phyloP scores from a whole-genome alignment of 2,888 invertebrate genomes.

The Quadriops clusia region DNA sequence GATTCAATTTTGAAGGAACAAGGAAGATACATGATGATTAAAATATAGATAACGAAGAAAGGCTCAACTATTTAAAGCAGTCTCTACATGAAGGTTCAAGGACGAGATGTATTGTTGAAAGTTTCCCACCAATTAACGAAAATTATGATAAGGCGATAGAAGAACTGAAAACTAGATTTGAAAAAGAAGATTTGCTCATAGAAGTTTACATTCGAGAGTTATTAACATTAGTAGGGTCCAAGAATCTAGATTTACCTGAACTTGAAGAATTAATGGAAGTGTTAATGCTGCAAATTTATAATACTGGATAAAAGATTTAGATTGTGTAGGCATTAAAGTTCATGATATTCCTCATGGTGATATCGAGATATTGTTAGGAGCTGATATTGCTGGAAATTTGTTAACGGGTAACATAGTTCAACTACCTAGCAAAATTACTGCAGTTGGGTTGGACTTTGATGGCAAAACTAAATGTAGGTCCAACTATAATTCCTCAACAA shows the following conservation, averaged over 20 bases:
- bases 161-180: too few relatives aligned
- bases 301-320: conserved; percentile 13
- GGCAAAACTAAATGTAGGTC: conserved; percentile 1
- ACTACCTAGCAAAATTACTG: too few relatives aligned
- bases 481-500: too few relatives aligned
- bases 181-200: conserved; percentile 1
- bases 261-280: conserved; percentile 11
- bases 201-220: conserved; percentile 1
- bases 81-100: too few relatives aligned
- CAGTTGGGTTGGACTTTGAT: too few relatives aligned
- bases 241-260: not conserved
- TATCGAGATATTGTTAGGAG: conserved; percentile 19
- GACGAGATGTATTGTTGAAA: too few relatives aligned
- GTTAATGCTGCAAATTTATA: conserved; percentile 12
- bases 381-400: conserved; percentile 21
- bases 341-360: conserved; percentile 10
- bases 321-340: conserved; percentile 8
- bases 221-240: not conserved
- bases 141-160: too few relatives aligned
- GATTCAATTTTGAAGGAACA: too few relatives aligned
- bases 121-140: too few relatives aligned
- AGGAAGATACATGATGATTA: too few relatives aligned
- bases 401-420: conserved; percentile 18
- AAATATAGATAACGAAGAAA: too few relatives aligned
- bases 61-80: too few relatives aligned